Evolutionary conservation across 2,797 vertebrate species (phyloP), one percentile per base, ranked within the genome.

Genomic region (Cephalopachus bancanus): DNA sequence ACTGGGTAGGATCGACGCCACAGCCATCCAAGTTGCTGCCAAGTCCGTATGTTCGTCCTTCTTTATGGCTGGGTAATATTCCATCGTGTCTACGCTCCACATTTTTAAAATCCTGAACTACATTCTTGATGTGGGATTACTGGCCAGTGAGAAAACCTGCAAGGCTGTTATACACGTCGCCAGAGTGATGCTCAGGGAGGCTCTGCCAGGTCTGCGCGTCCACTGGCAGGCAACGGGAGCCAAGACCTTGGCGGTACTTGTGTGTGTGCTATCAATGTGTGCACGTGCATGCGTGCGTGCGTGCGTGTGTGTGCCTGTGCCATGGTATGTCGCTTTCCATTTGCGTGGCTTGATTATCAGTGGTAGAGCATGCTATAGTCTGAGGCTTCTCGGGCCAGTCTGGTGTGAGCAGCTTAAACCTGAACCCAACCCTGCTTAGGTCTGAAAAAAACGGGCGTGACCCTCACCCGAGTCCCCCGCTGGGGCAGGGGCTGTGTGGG

Each of bases 141-240:
- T 81, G 53, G 55, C 74, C 55, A 8, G 44, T 62, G 69, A 28
- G 81, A 87, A 72, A 53, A 94, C 20, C 7, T 92, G 85, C 80
- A 92, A 72, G 12, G 24, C 49, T 89, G 97, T 95, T 92, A 74
- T 81, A 62, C 28, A 28, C 53, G 65, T 79, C 90, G 81, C 76
- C 57, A 94, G 96, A 87, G 59, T 55, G 59, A 24, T 28, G 62
- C 84, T 93, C n/a, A 28, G 17, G 92, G 76, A 94, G 69, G 30
- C 33, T 84, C 33, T 44, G 81, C 19, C 57, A 62, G 81, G 71
- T 60, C 49, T 93, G 49, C 79, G 65, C 1, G 3, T 74, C 30
- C 20, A 83, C 37, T 80, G n/a, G 10, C 33, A 53, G 33, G 69
- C 62, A 83, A 44, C 7, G 89, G 85, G 95, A 97, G 74, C 49